Evolutionary conservation across 2,113 vertebrate genomes (phyloP), one percentile per base, ranked within the genome.

Genomic region (Semnornis frantzii): DNA sequence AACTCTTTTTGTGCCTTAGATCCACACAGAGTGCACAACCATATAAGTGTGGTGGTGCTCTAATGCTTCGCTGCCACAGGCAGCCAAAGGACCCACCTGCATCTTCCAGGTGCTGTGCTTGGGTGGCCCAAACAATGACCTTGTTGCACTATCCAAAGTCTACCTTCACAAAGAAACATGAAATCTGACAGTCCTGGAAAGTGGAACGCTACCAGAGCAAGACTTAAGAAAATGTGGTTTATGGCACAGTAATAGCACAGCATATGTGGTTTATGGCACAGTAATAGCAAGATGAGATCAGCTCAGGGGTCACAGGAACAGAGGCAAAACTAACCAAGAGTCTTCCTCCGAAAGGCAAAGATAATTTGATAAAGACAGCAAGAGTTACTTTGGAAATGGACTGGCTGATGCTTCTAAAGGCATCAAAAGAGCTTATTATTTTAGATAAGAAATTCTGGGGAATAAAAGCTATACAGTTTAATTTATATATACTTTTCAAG

Each of bases 321-420:
- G 60, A 74, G 34, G 65, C 34, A 54, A 94, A 95, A 95, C 84
- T 69, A 91, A 91, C 62, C 21, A 68, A 71, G 52, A 76, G 73
- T 74, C 57, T 39, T 74, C 44, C 64, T 77, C 82, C 91, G 76
- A 92, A 94, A 72, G 63, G 55, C 69, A 88, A 81, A 89, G 71
- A 93, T 74, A 44, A 68, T 60, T 86, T 92, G 84, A 91, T 65
- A 91, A 74, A 57, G 71, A 89, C 57, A 81, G 68, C 59, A 84
- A 65, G 81, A 73, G 33, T 39, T 85, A 80, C 44, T 85, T 88
- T 83, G 54, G 42, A 89, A 74, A 87, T 58, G 64, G n/a, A 77
- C 64, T 54, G 64, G 21, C 58, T 85, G 82, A 85, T 87, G 65
- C 58, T 92, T 91, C 52, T 19, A 70, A 86, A 86, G 58, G 55